Evolutionary conservation across 2,113 vertebrate species (phyloP).

Genomic region (Ceyx melanurus): DNA sequence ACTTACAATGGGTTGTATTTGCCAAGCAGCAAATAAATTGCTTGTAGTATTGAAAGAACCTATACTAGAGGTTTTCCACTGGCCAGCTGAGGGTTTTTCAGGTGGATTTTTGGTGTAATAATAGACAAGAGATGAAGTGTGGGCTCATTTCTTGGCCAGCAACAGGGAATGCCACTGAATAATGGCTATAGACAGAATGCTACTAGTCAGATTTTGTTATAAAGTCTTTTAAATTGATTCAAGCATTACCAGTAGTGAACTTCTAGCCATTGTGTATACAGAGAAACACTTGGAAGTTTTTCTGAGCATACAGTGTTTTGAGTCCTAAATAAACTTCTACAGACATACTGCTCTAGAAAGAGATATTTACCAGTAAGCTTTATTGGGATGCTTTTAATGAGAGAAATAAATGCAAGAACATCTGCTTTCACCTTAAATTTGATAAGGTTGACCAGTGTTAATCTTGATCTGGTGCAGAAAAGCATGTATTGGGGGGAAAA

Average conservation of each 20-base stretch:
- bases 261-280: slow-evolving; percentile 48
- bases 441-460: slow-evolving; percentile 32
- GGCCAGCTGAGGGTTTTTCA: slow-evolving; percentile 28
- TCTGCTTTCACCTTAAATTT: slow-evolving; percentile 43
- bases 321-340: slow-evolving; percentile 57
- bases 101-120: slow-evolving; percentile 68
- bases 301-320: slow-evolving; percentile 34
- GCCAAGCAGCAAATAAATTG: slow-evolving; percentile 76
- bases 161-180: slow-evolving; percentile 73
- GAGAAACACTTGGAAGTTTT: slow-evolving; percentile 58
- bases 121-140: slow-evolving; percentile 56
- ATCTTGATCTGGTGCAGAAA: slow-evolving; percentile 34
- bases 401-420: slow-evolving; percentile 35
- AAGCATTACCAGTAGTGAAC: slow-evolving; percentile 46
- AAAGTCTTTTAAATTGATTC: slow-evolving; percentile 74
- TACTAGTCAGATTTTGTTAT: slow-evolving; percentile 73
- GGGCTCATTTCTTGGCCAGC: slow-evolving; percentile 73
- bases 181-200: slow-evolving; percentile 75
- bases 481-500: background rate
- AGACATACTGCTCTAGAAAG: slow-evolving; percentile 49
- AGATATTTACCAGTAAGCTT: slow-evolving; percentile 7
- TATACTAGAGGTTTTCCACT: slow-evolving; percentile 73
- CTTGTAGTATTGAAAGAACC: slow-evolving; percentile 73
- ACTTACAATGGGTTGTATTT: slow-evolving; percentile 99
- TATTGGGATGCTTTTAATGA: slow-evolving; percentile 67